Conservation (phyloP, 2,113 vertebrate genomes). For the Podiceps cristatus region DNA sequence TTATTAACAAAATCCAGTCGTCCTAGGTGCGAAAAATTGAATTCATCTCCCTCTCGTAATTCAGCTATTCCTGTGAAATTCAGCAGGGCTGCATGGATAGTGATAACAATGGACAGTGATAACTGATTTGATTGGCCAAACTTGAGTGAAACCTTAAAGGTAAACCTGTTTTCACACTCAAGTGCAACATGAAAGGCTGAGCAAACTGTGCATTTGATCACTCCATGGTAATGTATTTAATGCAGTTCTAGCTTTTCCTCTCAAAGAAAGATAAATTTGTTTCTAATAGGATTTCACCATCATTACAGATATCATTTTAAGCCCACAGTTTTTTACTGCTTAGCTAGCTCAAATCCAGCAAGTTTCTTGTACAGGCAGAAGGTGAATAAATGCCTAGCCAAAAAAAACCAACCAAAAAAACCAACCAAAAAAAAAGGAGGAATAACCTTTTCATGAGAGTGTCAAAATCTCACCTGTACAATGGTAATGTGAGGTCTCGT, state of each 20-base stretch:
- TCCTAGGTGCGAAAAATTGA: not conserved
- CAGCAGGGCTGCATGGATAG: not conserved
- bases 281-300: not conserved
- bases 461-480: slow-evolving; percentile 66
- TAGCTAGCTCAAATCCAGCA: not conserved
- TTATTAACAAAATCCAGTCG: not conserved
- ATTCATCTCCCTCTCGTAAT: not conserved
- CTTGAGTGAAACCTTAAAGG: not conserved
- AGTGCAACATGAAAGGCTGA: not conserved
- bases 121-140: not conserved
- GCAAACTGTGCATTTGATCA: not conserved
- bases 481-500: slow-evolving; percentile 69
- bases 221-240: not conserved
- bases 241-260: not conserved
- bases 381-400: not conserved
- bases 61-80: not conserved
- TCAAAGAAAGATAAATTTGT: not conserved
- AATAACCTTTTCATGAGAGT: not conserved
- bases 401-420: not conserved
- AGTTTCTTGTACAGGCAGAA: not conserved
- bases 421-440: not conserved
- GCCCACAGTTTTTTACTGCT: not conserved
- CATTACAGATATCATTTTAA: not conserved
- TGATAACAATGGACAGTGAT: rapidly evolving
- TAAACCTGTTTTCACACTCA: not conserved